Evolutionary conservation across 1,140 invertebrate genomes (phyloP).

Genomic region (Maniola jurtina): DNA sequence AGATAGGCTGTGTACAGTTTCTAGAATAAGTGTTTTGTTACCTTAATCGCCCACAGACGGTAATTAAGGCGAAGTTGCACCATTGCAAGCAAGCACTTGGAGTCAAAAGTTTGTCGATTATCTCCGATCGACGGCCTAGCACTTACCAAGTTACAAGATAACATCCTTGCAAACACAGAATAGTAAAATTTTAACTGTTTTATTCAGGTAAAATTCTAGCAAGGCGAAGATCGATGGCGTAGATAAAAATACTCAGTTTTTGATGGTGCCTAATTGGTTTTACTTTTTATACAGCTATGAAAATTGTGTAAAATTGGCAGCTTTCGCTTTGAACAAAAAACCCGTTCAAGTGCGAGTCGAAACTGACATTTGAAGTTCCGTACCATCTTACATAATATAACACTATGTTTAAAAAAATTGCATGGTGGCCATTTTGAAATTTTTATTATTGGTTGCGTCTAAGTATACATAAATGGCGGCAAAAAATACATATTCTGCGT

Average conservation of each 20-base stretch:
- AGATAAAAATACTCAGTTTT: not conserved
- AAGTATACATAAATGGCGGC: no score
- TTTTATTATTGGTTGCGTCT: no score
- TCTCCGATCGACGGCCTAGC: constrained; percentile 33
- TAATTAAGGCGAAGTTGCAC: constrained; percentile 26
- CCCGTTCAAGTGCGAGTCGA: no score
- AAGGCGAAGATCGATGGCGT: not conserved
- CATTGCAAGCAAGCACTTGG: constrained; percentile 15
- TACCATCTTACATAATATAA: no score
- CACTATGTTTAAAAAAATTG: no score
- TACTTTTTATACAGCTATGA: no score
- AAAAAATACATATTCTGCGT: no score
- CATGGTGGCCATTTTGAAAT: no score
- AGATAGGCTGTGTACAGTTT: constrained; percentile 10
- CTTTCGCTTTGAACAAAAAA: no score
- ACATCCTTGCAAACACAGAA: constrained; percentile 22
- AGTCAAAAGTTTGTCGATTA: constrained; percentile 26
- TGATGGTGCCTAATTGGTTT: no score
- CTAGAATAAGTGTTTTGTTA: constrained; percentile 20
- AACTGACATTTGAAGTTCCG: no score
- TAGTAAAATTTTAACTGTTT: not conserved
- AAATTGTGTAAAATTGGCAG: no score
- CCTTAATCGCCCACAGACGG: constrained; percentile 25
- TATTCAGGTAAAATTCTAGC: not conserved
- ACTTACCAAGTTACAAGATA: constrained; percentile 38